These are phyloP conservation scores for Epistrophe grossulariae DNA, from an alignment of 2,888 invertebrate species.

Conservation along the genomic window DNA sequence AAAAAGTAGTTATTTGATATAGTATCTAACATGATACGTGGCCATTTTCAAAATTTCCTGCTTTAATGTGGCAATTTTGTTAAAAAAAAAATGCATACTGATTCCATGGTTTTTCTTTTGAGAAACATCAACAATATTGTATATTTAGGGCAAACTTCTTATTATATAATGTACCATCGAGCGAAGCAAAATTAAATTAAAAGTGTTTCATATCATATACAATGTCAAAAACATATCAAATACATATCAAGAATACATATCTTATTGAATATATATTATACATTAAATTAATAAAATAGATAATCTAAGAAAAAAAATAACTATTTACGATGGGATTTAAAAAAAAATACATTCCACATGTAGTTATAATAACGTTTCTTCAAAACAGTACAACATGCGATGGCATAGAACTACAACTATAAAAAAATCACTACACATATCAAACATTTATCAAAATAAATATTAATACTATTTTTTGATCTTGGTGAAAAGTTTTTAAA, in stretches of 20 bases:
- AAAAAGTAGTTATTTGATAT: not conserved
- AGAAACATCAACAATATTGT: constrained; percentile 50
- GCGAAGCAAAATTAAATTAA: constrained; percentile 35
- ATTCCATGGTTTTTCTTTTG: constrained; percentile 35
- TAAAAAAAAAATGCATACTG: not conserved
- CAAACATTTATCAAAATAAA: constrained; percentile 16
- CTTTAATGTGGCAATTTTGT: not conserved
- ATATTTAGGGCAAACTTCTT: constrained; percentile 76
- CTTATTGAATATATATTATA: constrained; percentile 57
- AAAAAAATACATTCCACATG: constrained; percentile 9
- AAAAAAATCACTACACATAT: constrained; percentile 24
- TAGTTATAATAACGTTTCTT: constrained; percentile 55
- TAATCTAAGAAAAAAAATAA: constrained; percentile 34
- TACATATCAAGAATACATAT: constrained; percentile 64
- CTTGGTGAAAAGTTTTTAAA: constrained; percentile 47
- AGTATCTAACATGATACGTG: not conserved
- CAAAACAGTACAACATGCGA: constrained; percentile 63
- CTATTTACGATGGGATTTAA: constrained; percentile 14
- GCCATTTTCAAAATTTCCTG: constrained; percentile 23
- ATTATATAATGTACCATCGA: constrained; percentile 34
- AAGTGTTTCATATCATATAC: constrained; percentile 69
- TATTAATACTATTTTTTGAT: constrained; percentile 24
- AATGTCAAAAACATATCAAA: constrained; percentile 70
- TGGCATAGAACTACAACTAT: constrained; percentile 45
- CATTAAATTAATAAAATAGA: constrained; percentile 21